Conservation (phyloP, 2,113 vertebrate species). For the Crotalus helleri region DNA sequence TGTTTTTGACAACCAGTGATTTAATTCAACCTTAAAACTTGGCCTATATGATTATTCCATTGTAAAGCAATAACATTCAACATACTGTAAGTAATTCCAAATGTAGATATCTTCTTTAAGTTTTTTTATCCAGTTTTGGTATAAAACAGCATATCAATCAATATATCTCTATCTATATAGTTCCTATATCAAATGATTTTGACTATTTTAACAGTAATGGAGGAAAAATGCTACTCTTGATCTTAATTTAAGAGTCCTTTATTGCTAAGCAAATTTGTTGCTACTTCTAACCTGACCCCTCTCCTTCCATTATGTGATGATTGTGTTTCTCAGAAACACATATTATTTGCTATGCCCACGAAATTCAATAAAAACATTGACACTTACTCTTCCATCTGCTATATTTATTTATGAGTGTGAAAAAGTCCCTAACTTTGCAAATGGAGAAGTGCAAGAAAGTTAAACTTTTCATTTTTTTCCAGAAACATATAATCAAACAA, state of each 20-base stretch:
- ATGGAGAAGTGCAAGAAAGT: slow-evolving; percentile 42
- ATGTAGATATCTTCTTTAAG: neutral
- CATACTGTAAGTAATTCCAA: neutral
- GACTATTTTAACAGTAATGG: neutral
- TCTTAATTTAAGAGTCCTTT: neutral
- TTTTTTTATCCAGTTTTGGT: neutral
- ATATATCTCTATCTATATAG: neutral
- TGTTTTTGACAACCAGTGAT: neutral
- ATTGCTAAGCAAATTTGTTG: slow-evolving; percentile 43
- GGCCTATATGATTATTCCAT: neutral
- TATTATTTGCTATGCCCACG: slow-evolving; percentile 47
- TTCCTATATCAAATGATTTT: neutral
- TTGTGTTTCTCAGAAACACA: slow-evolving; percentile 55
- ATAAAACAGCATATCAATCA: neutral
- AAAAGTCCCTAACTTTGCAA: slow-evolving; percentile 51
- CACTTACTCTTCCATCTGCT: slow-evolving; percentile 52
- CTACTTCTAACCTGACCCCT: slow-evolving; percentile 6
- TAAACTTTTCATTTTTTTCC: slow-evolving; percentile 44
- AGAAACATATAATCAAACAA: slow-evolving; percentile 49
- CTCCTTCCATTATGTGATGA: slow-evolving; percentile 36
- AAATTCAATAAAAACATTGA: slow-evolving; percentile 58
- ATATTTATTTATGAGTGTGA: slow-evolving; percentile 49
- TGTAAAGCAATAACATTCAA: neutral
- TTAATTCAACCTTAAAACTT: neutral
- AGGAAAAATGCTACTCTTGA: neutral